Base-by-base conservation (phyloP, 2,888 invertebrate genomes). In the Xestobium rufovillosum region DNA sequence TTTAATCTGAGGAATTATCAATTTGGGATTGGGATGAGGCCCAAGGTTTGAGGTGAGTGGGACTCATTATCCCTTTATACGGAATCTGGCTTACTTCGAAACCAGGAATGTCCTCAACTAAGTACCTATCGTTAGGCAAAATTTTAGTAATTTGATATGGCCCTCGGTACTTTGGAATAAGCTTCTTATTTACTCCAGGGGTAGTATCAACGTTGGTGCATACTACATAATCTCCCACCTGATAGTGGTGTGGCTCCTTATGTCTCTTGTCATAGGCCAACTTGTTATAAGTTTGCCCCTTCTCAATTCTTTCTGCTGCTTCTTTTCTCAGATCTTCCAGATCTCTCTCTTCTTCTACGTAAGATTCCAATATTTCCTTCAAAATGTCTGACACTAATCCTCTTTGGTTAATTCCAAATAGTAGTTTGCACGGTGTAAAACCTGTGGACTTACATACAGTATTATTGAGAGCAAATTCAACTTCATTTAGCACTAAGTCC, bases 231-330 rank as follows among this genome's bases (percentile, higher is more conserved):
- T 53, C 48, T 8, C 48, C 50, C 6, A 34, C 17, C 12, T 41
- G 15, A 40, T 48, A 53, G 13, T 30, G 14, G 10, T 19, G 14
- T 1, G 48, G 37, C 14, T 19, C 28, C 39, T 54, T 54, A 23
- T 46, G 52, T 30, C 36, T 53, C 29, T 42, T 48, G 38, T 59
- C 44, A 41, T 45, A 54, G 36, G 45, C 35, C 6, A 19, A 30
- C 34, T 55, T 40, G 35, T 51, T 54, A 16, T 50, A 47, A 3
- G 36, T 12, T 31, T 57, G 52, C 3, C 3, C 33, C 28, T 45
- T 44, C 6, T 34, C 25, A 13, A 53, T 57, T 4, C 44, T 17
- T 2, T 35, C 14, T 3, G 26, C 26, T 25, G 48, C 43, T 23
- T 42, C 32, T 19, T 15, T 16, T 27, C 44, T 29, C 31, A 50